A percentile compares a stretch with the other conserved stretches of the same genome.
phyloP scores from a whole-genome alignment of 1,140 invertebrate genomes.

The Asbolus verrucosus region DNA sequence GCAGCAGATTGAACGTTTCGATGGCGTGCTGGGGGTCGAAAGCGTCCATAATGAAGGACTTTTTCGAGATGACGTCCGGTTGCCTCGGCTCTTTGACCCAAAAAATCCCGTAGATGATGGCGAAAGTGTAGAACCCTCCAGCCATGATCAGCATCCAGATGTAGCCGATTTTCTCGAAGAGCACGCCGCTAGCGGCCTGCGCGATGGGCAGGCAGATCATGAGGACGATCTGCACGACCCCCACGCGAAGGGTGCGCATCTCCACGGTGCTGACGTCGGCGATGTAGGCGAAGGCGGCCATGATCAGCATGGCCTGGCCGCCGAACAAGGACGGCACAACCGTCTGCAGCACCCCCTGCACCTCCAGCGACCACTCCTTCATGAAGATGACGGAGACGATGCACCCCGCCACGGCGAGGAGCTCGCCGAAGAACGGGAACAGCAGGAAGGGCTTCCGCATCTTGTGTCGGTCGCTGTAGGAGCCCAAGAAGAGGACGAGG shows the following conservation, averaged over 20 bases:
- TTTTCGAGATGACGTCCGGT: slow-evolving; percentile 45
- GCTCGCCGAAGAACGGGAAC: slow-evolving; percentile 72
- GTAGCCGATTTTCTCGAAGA: slow-evolving; percentile 59
- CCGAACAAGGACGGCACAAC: slow-evolving; percentile 70
- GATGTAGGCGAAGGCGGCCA: slow-evolving; percentile 71
- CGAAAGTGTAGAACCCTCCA: slow-evolving; percentile 53
- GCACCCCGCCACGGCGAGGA: slow-evolving; percentile 66
- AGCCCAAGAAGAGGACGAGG: slow-evolving; percentile 73
- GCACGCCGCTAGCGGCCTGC: slow-evolving; percentile 59
- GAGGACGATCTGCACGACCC: slow-evolving; percentile 69
- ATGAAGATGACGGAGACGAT: slow-evolving; percentile 69
- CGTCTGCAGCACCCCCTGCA: slow-evolving; percentile 69
- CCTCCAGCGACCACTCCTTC: slow-evolving; percentile 67
- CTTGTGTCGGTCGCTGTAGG: slow-evolving; percentile 74
- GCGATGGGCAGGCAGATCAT: slow-evolving; percentile 55
- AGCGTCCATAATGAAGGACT: slow-evolving; percentile 58
- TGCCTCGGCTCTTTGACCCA: slow-evolving; percentile 60
- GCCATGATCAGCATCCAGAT: slow-evolving; percentile 57
- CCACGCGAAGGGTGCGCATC: slow-evolving; percentile 69
- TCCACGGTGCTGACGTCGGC: slow-evolving; percentile 70
- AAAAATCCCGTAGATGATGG: slow-evolving; percentile 59
- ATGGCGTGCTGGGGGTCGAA: slow-evolving; percentile 61
- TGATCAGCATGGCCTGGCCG: slow-evolving; percentile 68
- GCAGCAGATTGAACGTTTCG: slow-evolving; percentile 60
- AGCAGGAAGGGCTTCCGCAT: slow-evolving; percentile 74